Evolutionary conservation across 2,113 vertebrate genomes (phyloP), one percentile per base, ranked within the genome.

Genomic region (Sialia sialis): DNA sequence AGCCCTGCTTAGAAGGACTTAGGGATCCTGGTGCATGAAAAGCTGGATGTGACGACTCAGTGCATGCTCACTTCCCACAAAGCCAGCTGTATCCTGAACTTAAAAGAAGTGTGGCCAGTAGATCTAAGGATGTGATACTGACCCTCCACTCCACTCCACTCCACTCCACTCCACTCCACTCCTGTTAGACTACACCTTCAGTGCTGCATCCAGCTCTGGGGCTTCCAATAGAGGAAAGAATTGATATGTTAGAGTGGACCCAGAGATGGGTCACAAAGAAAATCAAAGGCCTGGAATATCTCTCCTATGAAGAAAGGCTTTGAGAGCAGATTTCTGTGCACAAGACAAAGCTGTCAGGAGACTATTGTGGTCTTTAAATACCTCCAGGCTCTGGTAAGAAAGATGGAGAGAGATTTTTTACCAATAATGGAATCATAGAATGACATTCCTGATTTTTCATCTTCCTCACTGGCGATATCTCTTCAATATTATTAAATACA

Each of bases 61-160:
- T 5, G 9, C 16, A 16, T 0, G 0, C 9, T 64, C 3, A 4
- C 3, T 52, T 21, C 30, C 26, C 30, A 54, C 6, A 54, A 84
- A 67, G 20, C 11, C 14, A n/a, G 5, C 3, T 6, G 1, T 22
- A 9, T 22, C 19, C 13, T 27, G 36, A 4, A 27, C 6, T 55
- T 29, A 55, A 7, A 73, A 43, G 4, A 60, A 43, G 4, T 3
- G 3, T 49, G 4, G 4, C 13, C 16, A 72, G 39, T 44, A n/a
- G 16, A 19, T 11, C 7, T 10, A 72, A 30, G 6, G 46, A 58
- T 29, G 16, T 22, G n/a, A 52, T 46, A 78, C 13, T 25, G 1
- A 2, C 19, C 8, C 16, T 51, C 32, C 23, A 14, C 26, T 49
- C 20, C 8, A 4, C 19, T 49, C 17, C 49, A n/a, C n/a, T n/a